phyloP scores from a whole-genome alignment of 2,113 vertebrate genomes.

The Austrofundulus limnaeus region DNA sequence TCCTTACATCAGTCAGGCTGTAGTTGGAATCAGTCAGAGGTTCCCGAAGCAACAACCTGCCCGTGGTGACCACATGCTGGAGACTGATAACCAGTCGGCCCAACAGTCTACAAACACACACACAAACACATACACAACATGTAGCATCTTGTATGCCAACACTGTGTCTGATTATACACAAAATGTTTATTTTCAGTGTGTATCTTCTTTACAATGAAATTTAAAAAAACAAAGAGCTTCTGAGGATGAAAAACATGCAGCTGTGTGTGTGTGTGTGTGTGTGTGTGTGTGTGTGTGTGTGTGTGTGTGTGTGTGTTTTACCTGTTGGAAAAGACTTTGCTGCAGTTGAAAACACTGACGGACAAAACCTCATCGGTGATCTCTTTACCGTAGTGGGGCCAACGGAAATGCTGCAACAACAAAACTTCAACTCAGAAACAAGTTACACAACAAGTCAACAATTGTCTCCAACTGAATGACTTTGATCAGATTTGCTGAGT shows the following conservation, averaged over 20 bases:
- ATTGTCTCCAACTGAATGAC: too few relatives aligned
- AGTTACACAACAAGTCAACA: too few relatives aligned
- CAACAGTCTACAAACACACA: constrained; percentile 77
- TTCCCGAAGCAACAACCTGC: constrained; percentile 85
- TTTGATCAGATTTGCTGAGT: too few relatives aligned
- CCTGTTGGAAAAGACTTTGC: constrained; percentile 90
- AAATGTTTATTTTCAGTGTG: too few relatives aligned
- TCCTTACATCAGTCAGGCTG: constrained; percentile 82
- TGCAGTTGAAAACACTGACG: constrained; percentile 88
- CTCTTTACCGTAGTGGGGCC: constrained; percentile 88
- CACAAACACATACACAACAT: not conserved
- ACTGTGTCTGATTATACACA: not conserved
- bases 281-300: not conserved
- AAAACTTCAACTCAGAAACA: not conserved
- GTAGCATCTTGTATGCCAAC: not conserved
- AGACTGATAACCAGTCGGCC: constrained; percentile 88
- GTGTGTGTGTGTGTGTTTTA: constrained; percentile 50
- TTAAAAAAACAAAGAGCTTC: too few relatives aligned
- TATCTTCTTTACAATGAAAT: too few relatives aligned
- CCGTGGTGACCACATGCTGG: constrained; percentile 83
- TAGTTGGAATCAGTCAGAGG: constrained; percentile 84
- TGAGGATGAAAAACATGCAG: not conserved
- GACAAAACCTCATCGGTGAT: constrained; percentile 80
- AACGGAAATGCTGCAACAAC: constrained; percentile 82
- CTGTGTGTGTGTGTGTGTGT: not conserved